phyloP scores from a whole-genome alignment of 2,113 vertebrate species.

The Columba livia region DNA sequence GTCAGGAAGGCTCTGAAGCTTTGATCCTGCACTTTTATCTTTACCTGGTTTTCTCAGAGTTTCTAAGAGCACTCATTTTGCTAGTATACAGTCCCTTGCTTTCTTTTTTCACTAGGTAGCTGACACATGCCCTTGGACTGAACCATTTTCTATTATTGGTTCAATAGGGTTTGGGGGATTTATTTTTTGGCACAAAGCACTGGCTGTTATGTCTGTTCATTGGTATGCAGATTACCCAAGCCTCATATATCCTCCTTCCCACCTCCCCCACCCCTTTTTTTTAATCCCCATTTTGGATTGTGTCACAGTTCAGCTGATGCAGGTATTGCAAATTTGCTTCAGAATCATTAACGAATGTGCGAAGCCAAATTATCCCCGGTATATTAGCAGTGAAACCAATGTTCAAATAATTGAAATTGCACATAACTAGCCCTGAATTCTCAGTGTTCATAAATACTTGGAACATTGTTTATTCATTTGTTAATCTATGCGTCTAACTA shows the following conservation, averaged over 20 bases:
- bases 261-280: neutral
- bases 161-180: neutral
- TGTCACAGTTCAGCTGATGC: neutral
- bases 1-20: constrained; percentile 22
- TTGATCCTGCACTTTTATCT: constrained; percentile 47
- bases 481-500: neutral
- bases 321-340: neutral
- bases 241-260: neutral
- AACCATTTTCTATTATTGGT: neutral
- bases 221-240: neutral
- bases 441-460: neutral
- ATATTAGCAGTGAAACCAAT: neutral
- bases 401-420: neutral
- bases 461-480: neutral
- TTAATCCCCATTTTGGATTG: neutral
- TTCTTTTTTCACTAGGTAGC: neutral
- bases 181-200: neutral
- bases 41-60: constrained; percentile 4
- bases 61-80: constrained; percentile 27
- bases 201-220: neutral
- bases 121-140: neutral
- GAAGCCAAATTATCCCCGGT: neutral
- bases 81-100: neutral
- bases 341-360: neutral
- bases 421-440: neutral